Evolutionary conservation across 2,113 vertebrate genomes (phyloP).

Genomic region (Mionectes macconnelli): DNA sequence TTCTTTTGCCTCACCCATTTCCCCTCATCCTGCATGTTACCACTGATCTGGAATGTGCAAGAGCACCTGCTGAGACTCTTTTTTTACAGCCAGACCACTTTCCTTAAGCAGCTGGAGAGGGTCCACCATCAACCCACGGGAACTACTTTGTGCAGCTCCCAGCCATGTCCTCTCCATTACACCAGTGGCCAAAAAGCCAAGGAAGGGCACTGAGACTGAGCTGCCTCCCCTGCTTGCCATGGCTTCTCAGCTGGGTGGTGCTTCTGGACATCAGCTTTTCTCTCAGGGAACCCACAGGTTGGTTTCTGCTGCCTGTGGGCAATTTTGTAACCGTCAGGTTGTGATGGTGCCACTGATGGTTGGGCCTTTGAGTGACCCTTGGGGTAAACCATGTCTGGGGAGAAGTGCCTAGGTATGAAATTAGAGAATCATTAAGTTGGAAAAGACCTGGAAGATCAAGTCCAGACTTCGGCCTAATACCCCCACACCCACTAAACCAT

Average conservation of each 20-base stretch:
- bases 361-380: background rate
- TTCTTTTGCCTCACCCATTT: background rate
- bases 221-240: background rate
- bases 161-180: fast-evolving
- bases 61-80: background rate
- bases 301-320: background rate
- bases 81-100: background rate
- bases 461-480: fast-evolving
- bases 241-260: background rate
- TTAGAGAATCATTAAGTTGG: background rate
- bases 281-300: background rate
- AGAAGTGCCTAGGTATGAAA: background rate
- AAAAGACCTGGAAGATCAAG: background rate
- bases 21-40: background rate
- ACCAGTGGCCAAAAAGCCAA: background rate
- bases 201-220: background rate
- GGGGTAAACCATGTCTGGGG: background rate
- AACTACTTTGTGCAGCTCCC: background rate
- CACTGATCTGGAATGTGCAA: background rate
- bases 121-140: background rate
- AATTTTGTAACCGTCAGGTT: background rate
- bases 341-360: background rate
- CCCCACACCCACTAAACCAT: background rate
- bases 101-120: background rate
- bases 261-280: background rate